Evolutionary conservation across 2,797 vertebrate genomes (phyloP).

Genomic region (Martes flavigula): DNA sequence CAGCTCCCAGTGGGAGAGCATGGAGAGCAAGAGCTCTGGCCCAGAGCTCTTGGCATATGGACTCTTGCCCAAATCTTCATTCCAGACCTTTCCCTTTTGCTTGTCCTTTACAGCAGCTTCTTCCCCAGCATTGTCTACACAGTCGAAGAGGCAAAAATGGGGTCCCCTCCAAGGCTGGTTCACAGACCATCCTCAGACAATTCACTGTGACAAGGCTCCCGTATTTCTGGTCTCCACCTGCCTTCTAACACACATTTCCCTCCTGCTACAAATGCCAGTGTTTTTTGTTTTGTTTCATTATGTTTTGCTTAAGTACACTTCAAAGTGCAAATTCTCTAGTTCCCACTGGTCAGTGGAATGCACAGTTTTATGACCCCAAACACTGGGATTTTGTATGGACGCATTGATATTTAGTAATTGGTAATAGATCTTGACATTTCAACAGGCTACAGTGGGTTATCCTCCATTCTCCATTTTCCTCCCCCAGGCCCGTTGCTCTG

Average conservation of each 20-base stretch:
- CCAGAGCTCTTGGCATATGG: neutral
- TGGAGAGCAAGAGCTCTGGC: neutral
- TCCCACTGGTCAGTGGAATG: neutral
- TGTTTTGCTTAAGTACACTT: conserved; percentile 44
- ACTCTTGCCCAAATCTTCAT: conserved; percentile 40
- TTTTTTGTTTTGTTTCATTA: conserved; percentile 17
- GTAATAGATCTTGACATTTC: conserved; percentile 71
- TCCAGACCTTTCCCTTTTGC: neutral
- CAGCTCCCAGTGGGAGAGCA: conserved; percentile 24
- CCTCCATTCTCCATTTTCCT: conserved; percentile 43
- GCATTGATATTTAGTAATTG: conserved; percentile 62
- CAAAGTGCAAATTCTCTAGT: conserved; percentile 38
- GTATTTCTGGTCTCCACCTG: neutral
- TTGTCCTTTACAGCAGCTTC: neutral
- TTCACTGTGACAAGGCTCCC: neutral
- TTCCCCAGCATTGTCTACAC: neutral
- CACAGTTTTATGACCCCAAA: conserved; percentile 20
- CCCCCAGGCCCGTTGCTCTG: conserved; percentile 62
- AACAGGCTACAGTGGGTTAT: conserved; percentile 65
- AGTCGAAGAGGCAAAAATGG: neutral
- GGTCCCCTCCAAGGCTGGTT: neutral
- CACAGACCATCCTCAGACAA: neutral
- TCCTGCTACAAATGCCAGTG: neutral
- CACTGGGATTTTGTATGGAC: neutral
- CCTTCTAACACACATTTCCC: neutral